Evolutionary conservation across 2,113 vertebrate species (phyloP), one percentile per base, ranked within the genome.

Genomic region (Perccottus glenii): DNA sequence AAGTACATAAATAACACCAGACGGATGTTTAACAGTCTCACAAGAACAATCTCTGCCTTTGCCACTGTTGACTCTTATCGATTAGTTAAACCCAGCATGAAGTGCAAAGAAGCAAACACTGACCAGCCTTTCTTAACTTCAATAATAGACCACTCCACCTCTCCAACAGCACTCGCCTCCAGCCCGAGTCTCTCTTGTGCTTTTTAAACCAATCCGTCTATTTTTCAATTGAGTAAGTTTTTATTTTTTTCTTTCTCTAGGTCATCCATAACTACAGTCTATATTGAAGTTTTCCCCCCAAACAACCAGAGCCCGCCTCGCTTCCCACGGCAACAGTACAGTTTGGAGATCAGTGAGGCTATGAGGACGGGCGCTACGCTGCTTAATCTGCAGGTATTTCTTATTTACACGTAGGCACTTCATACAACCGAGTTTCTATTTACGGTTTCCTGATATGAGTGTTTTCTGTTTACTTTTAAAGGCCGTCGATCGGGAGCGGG

Each of bases 261-360:
- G 91, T 95, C 95, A 68, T 98, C 98, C 80, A 96, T 98, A 85
- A 97, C 96, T 14, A 99, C 98, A 0, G 96, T 99, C 70, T 99
- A 99, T 75, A 95, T 99, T 4, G 98, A 98, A 85, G 95, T 99
- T 55, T 92, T 99, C 78, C 97, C 98, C 0, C 97, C 97, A 58
- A 99, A 98, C 89, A 99, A 99, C 85, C 98, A 99, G 90, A 99
- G 97, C 57, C 96, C 97, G 55, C 97, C 97, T 0, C 94, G 92
- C 38, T 99, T 99, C 72, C 94, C 94, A 0, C 94, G 93, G 77
- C 90, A 93, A 78, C 92, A 94, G 83, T 98, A 96, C 87, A 97
- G 88, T 84, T 90, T 98, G 74, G 98, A 99, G 87, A 90, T 99
- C 86, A 99, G 96, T 1, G 98, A 99, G 75, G 98, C 96, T 27